Percentiles rank a stretch among this genome's conserved stretches.
These are phyloP conservation scores for Lysandra coridon DNA, from an alignment of 2,888 invertebrate species.

Conservation along the genomic window DNA sequence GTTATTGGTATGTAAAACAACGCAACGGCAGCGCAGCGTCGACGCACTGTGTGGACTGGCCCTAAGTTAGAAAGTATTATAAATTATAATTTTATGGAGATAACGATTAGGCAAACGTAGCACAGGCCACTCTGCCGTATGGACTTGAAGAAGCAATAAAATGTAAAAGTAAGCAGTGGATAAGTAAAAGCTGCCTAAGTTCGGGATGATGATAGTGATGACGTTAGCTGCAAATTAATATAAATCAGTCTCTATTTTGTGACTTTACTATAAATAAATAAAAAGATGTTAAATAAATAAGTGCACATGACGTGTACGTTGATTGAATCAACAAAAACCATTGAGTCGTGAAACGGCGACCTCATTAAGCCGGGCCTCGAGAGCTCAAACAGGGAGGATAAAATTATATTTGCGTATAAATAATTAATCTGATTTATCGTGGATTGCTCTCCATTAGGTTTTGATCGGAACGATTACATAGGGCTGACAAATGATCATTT, in stretches of 20 bases:
- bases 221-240: background rate
- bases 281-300: background rate
- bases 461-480: background rate
- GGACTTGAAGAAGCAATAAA: no score
- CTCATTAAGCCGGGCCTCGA: conserved; percentile 13
- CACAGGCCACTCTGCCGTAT: no score
- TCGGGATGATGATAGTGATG: background rate
- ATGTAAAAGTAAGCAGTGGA: background rate
- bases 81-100: no score
- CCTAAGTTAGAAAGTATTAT: no score
- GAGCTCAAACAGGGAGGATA: conserved; percentile 9
- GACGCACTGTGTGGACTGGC: no score
- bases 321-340: conserved; percentile 15
- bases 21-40: no score
- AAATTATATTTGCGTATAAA: conserved; percentile 23
- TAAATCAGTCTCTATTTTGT: background rate
- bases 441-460: conserved; percentile 21
- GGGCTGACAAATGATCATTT: background rate
- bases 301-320: background rate
- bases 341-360: background rate
- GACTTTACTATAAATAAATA: background rate
- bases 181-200: background rate
- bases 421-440: conserved; percentile 29
- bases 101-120: no score
- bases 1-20: no score